Conservation (phyloP, 2,797 vertebrate genomes). For the Spea hammondii region DNA sequence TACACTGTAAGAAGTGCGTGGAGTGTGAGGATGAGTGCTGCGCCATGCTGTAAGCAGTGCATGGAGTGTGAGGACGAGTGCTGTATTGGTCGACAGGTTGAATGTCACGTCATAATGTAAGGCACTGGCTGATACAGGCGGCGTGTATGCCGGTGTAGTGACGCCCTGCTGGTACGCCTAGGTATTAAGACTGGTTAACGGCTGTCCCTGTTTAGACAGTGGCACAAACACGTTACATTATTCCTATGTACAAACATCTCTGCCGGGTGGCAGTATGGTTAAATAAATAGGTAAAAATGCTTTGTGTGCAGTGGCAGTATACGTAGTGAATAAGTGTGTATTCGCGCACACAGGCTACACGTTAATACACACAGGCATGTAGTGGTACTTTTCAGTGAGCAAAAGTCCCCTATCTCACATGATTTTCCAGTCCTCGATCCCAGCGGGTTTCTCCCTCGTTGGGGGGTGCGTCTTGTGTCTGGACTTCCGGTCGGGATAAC, state of each 20-base stretch:
- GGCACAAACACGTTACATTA: not conserved
- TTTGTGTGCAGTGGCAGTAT: conserved; percentile 25
- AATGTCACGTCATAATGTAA: too few relatives aligned
- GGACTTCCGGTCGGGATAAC: conserved; percentile 10
- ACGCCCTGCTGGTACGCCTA: not conserved
- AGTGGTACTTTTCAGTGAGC: conserved; percentile 38
- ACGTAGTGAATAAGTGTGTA: not conserved
- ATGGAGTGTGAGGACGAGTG: not conserved
- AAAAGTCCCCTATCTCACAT: conserved; percentile 17
- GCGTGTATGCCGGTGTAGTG: too few relatives aligned
- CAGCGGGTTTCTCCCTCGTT: conserved; percentile 22
- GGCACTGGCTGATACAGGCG: too few relatives aligned
- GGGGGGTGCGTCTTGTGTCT: conserved; percentile 32
- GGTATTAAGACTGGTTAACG: not conserved
- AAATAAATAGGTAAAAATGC: conserved; percentile 23
- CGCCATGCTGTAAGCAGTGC: not conserved
- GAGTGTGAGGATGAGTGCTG: not conserved
- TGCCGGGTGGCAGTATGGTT: too few relatives aligned
- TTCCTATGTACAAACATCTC: conserved; percentile 20
- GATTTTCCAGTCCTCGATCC: conserved; percentile 48
- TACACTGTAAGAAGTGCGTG: not conserved
- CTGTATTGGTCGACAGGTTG: too few relatives aligned
- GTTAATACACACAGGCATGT: conserved; percentile 26
- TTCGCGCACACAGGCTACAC: conserved; percentile 4
- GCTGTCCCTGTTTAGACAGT: not conserved